These are phyloP conservation scores for Monodelphis domestica DNA, from an alignment of 2,797 vertebrate genomes.

Conservation along the genomic window DNA sequence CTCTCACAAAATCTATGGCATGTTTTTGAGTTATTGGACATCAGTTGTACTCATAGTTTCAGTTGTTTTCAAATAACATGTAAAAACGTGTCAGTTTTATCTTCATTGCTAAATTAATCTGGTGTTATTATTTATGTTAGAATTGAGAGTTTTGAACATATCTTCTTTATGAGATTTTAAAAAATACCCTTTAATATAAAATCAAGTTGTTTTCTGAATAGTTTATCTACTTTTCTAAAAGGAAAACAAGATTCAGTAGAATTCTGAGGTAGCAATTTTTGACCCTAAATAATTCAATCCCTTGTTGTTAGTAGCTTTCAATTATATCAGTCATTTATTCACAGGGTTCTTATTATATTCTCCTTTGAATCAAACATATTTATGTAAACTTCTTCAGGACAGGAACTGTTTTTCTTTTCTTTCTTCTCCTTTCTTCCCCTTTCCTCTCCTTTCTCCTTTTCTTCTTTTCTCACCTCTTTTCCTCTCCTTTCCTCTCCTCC, in stretches of 20 bases:
- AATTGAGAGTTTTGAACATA: background rate
- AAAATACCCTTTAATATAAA: conserved; percentile 2
- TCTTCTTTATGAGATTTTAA: conserved; percentile 17
- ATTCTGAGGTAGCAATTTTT: background rate
- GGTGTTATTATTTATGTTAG: conserved; percentile 17
- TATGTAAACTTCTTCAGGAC: background rate
- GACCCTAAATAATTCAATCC: background rate
- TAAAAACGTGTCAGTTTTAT: conserved; percentile 21
- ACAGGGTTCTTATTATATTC: background rate
- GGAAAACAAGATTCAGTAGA: conserved; percentile 12
- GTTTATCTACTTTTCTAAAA: background rate
- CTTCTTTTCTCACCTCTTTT: too few relatives aligned
- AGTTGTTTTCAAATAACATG: background rate
- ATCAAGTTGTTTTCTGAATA: background rate
- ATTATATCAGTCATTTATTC: conserved; percentile 42
- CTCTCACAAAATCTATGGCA: background rate
- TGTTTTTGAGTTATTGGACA: conserved; percentile 30
- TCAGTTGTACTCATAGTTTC: conserved; percentile 25
- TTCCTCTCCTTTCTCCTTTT: too few relatives aligned
- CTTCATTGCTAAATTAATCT: background rate
- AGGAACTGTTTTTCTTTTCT: too few relatives aligned
- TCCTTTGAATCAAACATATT: background rate
- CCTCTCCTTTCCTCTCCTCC: too few relatives aligned
- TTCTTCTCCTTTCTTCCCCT: too few relatives aligned
- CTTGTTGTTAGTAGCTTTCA: conserved; percentile 43